Base-by-base conservation (phyloP, 2,888 invertebrate species). In the Papilio elwesi region DNA sequence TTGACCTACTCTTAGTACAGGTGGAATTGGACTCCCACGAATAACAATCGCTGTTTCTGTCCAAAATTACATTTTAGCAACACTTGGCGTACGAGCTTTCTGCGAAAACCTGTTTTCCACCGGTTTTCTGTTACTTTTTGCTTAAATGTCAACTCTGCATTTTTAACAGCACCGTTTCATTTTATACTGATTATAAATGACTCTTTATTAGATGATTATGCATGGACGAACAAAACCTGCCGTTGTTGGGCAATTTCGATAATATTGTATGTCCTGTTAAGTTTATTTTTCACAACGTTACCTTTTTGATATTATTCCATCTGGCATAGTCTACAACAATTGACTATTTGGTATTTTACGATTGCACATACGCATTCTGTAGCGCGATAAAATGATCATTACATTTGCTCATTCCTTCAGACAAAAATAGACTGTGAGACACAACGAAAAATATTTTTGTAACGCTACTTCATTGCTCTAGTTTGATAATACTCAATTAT, bases 1-100 rank as follows among this genome's bases (percentile, higher is more conserved):
- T 89, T 90, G 89, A 87, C 90, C 87, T 76, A 86, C 84, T 86
- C 79, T 75, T 72, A 75, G 74, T 62, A 59, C 78, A 75, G 72
- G 78, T 75, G 74, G 73, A 74, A 76, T 74, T 79, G 73, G 68
- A 80, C 81, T 89, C 88, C 83, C 89, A 89, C 90, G 85, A 81
- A 83, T 79, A 81, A 89, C 87, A 90, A 90, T 89, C 83, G 79
- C 80, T 74, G 77, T 76, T 79, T 80, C 77, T 79, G 76, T 76
- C 76, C 75, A 81, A 81, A 81, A 79, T 79, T 74, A 73, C 75
- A 77, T 77, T 79, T 75, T 74, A 76, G 76, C 70, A 70, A 76
- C 66, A 71, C 75, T 70, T 49, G 55, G 13, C 74, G 55, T 73
- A 57, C 77, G 76, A 71, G 78, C 80, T 80, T 80, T 82, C 76